phyloP scores from a whole-genome alignment of 2,888 invertebrate species.

The Pandemis cinnamomeana region DNA sequence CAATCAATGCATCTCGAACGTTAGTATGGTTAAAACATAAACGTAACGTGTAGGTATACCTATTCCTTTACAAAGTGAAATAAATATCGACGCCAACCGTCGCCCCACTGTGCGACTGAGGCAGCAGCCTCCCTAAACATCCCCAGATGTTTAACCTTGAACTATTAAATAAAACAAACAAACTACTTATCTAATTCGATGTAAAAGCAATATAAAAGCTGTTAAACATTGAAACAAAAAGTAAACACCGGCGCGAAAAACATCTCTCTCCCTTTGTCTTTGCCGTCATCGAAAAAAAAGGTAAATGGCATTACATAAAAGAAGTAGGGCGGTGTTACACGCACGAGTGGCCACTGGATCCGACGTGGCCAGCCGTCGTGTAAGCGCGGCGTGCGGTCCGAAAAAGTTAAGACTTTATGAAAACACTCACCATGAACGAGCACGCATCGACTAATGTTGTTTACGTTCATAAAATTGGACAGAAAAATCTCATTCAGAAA shows the following conservation, averaged over 20 bases:
- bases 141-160: slow-evolving; percentile 2
- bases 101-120: neutral
- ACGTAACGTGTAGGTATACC: too few species aligned
- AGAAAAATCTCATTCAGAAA: slow-evolving; percentile 23
- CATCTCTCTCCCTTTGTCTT: slow-evolving; percentile 36
- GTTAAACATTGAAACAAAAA: slow-evolving; percentile 35
- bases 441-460: slow-evolving; percentile 32
- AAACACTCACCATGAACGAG: slow-evolving; percentile 34
- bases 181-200: slow-evolving; percentile 10
- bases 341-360: slow-evolving; percentile 50
- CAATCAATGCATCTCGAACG: neutral
- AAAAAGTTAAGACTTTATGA: slow-evolving; percentile 41
- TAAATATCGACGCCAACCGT: neutral
- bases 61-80: neutral
- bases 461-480: slow-evolving; percentile 39
- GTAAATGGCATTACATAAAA: slow-evolving; percentile 53
- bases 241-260: slow-evolving; percentile 23
- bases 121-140: neutral
- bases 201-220: slow-evolving; percentile 15
- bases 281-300: slow-evolving; percentile 50
- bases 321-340: slow-evolving; percentile 47
- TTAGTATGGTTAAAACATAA: too few species aligned
- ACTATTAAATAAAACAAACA: slow-evolving; percentile 44
- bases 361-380: slow-evolving; percentile 22
- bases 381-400: slow-evolving; percentile 24